Percentiles rank a stretch among this genome's conserved stretches.
These are phyloP conservation scores for Triops longicaudatus DNA, from an alignment of 1,140 invertebrate genomes.

Conservation along the genomic window DNA sequence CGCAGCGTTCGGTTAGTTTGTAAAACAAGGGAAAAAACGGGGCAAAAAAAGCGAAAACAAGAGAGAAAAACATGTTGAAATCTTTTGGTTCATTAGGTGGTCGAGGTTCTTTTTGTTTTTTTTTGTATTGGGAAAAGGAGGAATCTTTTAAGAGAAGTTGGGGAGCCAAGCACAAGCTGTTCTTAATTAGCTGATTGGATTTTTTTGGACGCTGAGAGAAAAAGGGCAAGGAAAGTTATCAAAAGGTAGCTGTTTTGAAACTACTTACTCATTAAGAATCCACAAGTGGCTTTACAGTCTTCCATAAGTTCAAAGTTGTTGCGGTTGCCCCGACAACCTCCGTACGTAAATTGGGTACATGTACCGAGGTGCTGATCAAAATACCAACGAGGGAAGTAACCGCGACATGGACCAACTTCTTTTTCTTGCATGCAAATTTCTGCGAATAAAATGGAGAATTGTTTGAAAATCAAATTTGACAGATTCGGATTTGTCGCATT, in stretches of 20 bases:
- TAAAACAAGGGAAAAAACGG: neutral
- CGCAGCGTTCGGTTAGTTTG: neutral
- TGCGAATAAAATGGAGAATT: slow-evolving; percentile 39
- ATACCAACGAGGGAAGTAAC: slow-evolving; percentile 70
- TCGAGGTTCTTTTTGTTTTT: too few species aligned
- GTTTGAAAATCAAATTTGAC: too few species aligned
- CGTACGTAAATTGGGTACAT: slow-evolving; percentile 75
- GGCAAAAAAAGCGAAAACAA: too few species aligned
- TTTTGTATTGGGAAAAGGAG: too few species aligned
- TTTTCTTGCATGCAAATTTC: slow-evolving; percentile 65
- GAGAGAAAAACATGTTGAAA: too few species aligned
- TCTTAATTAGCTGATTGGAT: too few species aligned
- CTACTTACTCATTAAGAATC: slow-evolving; percentile 34
- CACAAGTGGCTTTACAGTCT: slow-evolving; percentile 67
- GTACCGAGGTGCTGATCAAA: slow-evolving; percentile 61
- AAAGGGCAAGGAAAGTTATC: neutral
- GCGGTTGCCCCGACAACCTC: slow-evolving; percentile 78
- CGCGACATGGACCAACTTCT: slow-evolving; percentile 70
- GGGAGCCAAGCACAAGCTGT: too few species aligned
- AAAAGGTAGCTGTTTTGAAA: slow-evolving; percentile 18
- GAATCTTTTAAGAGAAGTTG: too few species aligned
- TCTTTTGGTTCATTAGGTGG: too few species aligned
- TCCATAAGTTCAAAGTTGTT: slow-evolving; percentile 75
- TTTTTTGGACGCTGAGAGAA: neutral
- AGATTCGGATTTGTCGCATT: too few species aligned